Evolutionary conservation across 2,888 invertebrate genomes (phyloP).

Genomic region (Euphydryas editha): DNA sequence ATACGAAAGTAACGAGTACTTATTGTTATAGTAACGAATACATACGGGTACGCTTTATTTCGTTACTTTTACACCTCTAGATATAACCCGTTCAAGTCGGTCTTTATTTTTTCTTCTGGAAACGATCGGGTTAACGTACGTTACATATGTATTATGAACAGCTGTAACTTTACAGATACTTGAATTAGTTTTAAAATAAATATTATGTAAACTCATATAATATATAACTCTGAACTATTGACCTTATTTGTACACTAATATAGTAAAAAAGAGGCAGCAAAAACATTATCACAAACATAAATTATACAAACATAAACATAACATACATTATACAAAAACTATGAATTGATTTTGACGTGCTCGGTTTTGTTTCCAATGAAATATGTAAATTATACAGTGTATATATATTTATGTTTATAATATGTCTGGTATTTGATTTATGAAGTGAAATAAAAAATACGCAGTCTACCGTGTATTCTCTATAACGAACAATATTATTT

Average conservation of each 20-base stretch:
- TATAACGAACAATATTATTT: background rate
- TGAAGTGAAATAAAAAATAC: background rate
- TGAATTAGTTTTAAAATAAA: background rate
- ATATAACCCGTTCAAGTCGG: constrained; percentile 35
- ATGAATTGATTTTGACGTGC: background rate
- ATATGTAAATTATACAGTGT: background rate
- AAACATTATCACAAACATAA: background rate
- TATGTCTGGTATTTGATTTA: background rate
- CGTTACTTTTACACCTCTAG: too few species aligned
- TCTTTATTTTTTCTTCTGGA: constrained; percentile 29
- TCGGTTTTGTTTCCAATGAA: background rate
- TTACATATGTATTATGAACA: constrained; percentile 12
- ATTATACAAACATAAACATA: background rate
- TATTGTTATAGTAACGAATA: too few species aligned
- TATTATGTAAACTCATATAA: background rate
- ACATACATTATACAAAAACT: background rate
- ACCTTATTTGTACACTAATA: background rate
- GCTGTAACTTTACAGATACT: constrained; percentile 6
- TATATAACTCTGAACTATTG: background rate
- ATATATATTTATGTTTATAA: background rate
- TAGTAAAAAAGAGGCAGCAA: too few species aligned
- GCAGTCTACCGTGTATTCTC: background rate
- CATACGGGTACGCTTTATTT: too few species aligned
- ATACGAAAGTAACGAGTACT: too few species aligned
- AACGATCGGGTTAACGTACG: constrained; percentile 35